Evolutionary conservation across 2,113 vertebrate genomes (phyloP).

Genomic region (Crotalus tigris): DNA sequence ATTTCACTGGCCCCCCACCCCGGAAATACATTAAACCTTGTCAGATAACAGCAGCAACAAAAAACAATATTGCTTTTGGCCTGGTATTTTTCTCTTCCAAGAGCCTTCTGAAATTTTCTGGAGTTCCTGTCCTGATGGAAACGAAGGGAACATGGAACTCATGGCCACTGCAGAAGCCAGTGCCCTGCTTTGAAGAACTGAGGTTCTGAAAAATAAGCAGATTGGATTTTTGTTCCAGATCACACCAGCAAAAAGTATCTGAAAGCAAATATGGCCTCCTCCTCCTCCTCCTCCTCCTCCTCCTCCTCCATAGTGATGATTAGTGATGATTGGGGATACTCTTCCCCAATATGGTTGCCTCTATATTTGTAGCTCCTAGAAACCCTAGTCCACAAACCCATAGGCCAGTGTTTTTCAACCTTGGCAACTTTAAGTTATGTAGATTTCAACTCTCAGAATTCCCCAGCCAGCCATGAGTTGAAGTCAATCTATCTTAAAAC

Average conservation of each 20-base stretch:
- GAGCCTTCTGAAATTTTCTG: not conserved
- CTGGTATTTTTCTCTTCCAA: not conserved
- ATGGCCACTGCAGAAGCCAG: not conserved
- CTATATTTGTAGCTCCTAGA: too few relatives aligned
- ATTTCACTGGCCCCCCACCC: not conserved
- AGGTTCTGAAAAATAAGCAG: not conserved
- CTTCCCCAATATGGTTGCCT: too few relatives aligned
- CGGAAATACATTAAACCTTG: not conserved
- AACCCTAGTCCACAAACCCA: not conserved
- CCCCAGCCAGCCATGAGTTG: not conserved
- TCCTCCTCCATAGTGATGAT: not conserved
- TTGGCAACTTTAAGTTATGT: not conserved
- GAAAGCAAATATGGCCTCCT: not conserved
- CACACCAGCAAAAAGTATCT: not conserved
- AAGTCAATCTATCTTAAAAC: not conserved
- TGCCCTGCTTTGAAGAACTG: not conserved
- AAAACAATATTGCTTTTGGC: not conserved
- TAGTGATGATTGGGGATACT: too few relatives aligned
- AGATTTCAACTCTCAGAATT: not conserved
- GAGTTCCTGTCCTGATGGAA: not conserved
- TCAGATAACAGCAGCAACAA: not conserved
- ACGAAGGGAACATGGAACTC: not conserved
- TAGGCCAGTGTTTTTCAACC: not conserved
- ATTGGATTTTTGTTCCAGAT: too few relatives aligned
- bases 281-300: not conserved